Evolutionary conservation across 2,113 vertebrate species (phyloP).

Genomic region (Poeciliopsis occidentalis): DNA sequence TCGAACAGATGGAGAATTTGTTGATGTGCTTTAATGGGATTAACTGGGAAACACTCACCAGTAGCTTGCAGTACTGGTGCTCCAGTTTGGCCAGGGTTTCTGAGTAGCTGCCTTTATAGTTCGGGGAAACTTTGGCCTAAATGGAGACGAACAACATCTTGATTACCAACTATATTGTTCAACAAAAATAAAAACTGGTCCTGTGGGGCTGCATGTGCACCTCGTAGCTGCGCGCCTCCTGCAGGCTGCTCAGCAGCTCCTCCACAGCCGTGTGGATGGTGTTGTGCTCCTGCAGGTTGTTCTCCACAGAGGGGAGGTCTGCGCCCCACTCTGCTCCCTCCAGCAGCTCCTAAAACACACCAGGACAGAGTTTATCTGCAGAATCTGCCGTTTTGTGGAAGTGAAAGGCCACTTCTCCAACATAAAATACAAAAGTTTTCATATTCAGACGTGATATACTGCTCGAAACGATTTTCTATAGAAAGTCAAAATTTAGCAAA

Average conservation of each 20-base stretch:
- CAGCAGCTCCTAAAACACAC: conserved; percentile 84
- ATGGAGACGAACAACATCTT: conserved; percentile 17
- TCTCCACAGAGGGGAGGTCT: conserved; percentile 91
- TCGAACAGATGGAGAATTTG: too few species aligned
- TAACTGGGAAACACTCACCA: conserved; percentile 80
- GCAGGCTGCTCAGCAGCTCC: conserved; percentile 87
- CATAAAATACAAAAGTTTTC: too few species aligned
- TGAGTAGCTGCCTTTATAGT: conserved; percentile 90
- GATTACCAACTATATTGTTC: neutral
- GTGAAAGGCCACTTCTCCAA: too few species aligned
- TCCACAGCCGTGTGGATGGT: conserved; percentile 87
- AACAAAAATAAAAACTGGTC: neutral
- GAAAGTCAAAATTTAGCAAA: too few species aligned
- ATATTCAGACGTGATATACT: too few species aligned
- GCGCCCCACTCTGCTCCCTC: conserved; percentile 94
- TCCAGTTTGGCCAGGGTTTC: conserved; percentile 94
- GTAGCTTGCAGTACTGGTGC: conserved; percentile 94
- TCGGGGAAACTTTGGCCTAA: conserved; percentile 90
- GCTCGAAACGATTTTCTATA: too few species aligned
- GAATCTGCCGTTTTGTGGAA: too few species aligned
- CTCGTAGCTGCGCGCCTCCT: conserved; percentile 91
- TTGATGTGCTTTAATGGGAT: too few species aligned
- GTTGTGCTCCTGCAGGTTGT: conserved; percentile 89
- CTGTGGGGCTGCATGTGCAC: conserved; percentile 59
- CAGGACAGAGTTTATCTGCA: neutral